Conservation (phyloP, 2,113 vertebrate genomes). For the Peromyscus californicus region DNA sequence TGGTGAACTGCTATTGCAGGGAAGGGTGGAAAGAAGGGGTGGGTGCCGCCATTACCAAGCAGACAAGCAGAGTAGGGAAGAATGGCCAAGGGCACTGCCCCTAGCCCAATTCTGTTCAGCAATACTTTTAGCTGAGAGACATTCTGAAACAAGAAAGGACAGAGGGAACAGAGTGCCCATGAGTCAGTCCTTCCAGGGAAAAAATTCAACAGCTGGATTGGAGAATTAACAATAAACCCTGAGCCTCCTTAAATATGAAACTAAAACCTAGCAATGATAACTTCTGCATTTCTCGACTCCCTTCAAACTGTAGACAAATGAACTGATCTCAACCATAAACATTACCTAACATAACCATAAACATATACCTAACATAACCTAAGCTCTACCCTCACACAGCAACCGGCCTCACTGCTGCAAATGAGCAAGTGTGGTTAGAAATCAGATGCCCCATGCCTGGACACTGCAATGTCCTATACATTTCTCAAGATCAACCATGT, state of each 20-base stretch:
- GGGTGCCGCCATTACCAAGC: neutral
- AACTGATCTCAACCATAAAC: neutral
- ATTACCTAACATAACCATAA: neutral
- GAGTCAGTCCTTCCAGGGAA: neutral
- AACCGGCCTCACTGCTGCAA: neutral
- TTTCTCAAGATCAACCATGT: constrained; percentile 4
- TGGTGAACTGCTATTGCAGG: neutral
- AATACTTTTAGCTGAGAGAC: neutral
- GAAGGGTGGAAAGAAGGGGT: neutral
- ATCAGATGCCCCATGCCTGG: constrained; percentile 22
- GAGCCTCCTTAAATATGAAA: constrained; percentile 41
- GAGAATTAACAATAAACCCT: neutral
- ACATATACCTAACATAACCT: neutral
- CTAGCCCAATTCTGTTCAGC: neutral
- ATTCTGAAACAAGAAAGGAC: constrained; percentile 16
- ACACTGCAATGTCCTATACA: neutral
- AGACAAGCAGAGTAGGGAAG: neutral
- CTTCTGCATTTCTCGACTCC: neutral
- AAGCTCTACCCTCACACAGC: neutral
- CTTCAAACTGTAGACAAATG: neutral
- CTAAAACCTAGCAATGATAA: neutral
- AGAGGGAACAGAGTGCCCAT: neutral
- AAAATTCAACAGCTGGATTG: constrained; percentile 19
- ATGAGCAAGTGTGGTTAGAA: neutral
- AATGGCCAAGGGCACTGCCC: neutral